Evolutionary conservation across 2,888 invertebrate genomes (phyloP).

Genomic region (Elegia similella): DNA sequence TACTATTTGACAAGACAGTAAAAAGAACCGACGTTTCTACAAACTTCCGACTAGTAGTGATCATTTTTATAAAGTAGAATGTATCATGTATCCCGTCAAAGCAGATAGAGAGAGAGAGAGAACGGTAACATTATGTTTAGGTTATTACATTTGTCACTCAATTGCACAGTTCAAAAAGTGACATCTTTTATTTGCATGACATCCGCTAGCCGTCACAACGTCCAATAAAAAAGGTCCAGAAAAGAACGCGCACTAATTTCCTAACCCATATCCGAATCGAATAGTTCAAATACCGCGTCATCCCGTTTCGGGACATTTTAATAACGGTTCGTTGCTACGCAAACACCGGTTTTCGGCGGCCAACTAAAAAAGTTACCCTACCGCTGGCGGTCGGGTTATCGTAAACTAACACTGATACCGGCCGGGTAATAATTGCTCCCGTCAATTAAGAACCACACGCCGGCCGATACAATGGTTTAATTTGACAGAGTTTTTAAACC

Average conservation of each 20-base stretch:
- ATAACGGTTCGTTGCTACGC: conserved; percentile 37
- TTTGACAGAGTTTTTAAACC: conserved; percentile 52
- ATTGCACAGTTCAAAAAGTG: too few relatives aligned
- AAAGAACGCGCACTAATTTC: neutral
- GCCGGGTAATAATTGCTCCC: conserved; percentile 49
- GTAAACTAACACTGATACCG: conserved; percentile 53
- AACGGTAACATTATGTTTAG: too few relatives aligned
- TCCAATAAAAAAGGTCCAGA: neutral
- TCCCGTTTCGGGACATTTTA: conserved; percentile 38
- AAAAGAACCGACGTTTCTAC: too few relatives aligned
- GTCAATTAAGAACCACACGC: conserved; percentile 45
- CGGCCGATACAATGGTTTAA: conserved; percentile 43
- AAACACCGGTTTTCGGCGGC: conserved; percentile 24
- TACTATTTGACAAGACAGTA: too few relatives aligned
- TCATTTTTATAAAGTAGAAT: too few relatives aligned
- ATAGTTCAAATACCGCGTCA: conserved; percentile 16
- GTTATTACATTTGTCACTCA: too few relatives aligned
- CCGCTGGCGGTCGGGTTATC: conserved; percentile 33
- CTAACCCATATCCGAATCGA: conserved; percentile 6
- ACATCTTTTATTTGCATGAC: too few relatives aligned
- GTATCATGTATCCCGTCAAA: too few relatives aligned
- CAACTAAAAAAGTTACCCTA: conserved; percentile 27
- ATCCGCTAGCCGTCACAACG: neutral
- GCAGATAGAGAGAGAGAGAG: too few relatives aligned
- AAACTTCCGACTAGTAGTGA: too few relatives aligned